Base-by-base conservation (phyloP, 2,797 vertebrate genomes). In the Rhynchonycteris naso region DNA sequence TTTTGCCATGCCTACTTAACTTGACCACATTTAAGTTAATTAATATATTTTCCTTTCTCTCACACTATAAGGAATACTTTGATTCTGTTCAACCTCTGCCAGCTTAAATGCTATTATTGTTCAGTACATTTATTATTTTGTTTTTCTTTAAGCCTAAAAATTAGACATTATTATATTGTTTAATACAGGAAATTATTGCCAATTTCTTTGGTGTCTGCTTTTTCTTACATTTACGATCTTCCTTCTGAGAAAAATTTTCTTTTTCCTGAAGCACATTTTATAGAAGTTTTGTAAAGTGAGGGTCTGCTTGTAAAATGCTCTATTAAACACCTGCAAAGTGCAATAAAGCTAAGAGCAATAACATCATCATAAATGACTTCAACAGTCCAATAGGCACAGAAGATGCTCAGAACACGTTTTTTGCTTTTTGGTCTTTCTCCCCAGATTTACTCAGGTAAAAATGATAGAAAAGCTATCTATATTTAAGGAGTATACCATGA, bases 251-350 rank as follows among this genome's bases (percentile, higher is more conserved):
- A 85, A 82, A 68, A 52, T 13, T 63, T 89, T 86, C 19, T 85
- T 84, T 22, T 86, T 91, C 52, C 19, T 56, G 16, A 93, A 88
- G 54, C 30, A 47, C n/a, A 76, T 78, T 13, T 91, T 94, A 94
- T 30, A 84, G 33, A 88, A 94, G 71, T 93, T 91, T 33, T 93
- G 4, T 93, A 90, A 89, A 89, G 85, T 38, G 54, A 94, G 35
- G 4, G 24, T 71, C 35, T 43, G 58, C 56, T 26, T 69, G n/a
- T 83, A 33, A 87, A 89, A 93, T 86, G 43, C 0, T 50, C 19
- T 75, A 35, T 59, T 72, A 16, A 85, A n/a, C n/a, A n/a, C n/a
- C n/a, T n/a, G n/a, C n/a, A n/a, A n/a, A n/a, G n/a, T n/a, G n/a
- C n/a, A n/a, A n/a, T 50, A 16, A 82, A 33, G 61, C 28, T 19